Base-by-base conservation (phyloP, 2,797 vertebrate species). In the Bufotes viridis region DNA sequence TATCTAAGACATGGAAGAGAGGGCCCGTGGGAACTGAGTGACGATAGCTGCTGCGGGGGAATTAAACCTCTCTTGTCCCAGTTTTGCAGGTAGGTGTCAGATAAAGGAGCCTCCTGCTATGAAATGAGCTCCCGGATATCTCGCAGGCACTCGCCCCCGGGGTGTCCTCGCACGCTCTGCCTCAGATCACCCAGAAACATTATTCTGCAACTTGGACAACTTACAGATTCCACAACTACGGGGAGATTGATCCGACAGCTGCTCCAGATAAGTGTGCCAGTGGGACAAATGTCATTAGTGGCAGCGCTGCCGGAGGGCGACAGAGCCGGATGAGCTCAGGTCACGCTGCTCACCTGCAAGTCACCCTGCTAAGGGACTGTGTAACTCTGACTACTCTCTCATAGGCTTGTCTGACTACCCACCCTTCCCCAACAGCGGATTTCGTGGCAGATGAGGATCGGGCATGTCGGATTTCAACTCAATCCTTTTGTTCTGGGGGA, bases 171-270 rank as follows among this genome's bases (percentile, higher is more conserved):
- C 29, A 34, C 22, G 55, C 24, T 24, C 51, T n/a, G 74, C 74
- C 74, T 78, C 74, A 55, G 78, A 80, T 80, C 78, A 80, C 78
- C 78, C 78, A 29, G 78, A 80, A 60, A 61, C 55, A 61, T 80
- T 24, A 20, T 53, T 57, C 67, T 26, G 29, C 57, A 22, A 15
- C 42, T 55, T 55, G 81, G 63, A 55, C 65, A 70, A 26, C 81
- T 29, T 65, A 70, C 49, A 12, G 81, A 55, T 26, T 67, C 63
- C 9, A 24, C 24, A 29, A 61, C 81, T 20, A 55, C 49, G 7
- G 22, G 11, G 74, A 83, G 81, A 83, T 82, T 70, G 81, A 49
- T 70, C 82, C 24, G 69, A 75, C 82, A 84, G 67, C 82, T 69
- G 81, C 82, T 75, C 67, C 3, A 26, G 61, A 22, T 75, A 58